phyloP scores from a whole-genome alignment of 35 echinoderm and acorn worm species.

The Holothuria glaberrima region DNA sequence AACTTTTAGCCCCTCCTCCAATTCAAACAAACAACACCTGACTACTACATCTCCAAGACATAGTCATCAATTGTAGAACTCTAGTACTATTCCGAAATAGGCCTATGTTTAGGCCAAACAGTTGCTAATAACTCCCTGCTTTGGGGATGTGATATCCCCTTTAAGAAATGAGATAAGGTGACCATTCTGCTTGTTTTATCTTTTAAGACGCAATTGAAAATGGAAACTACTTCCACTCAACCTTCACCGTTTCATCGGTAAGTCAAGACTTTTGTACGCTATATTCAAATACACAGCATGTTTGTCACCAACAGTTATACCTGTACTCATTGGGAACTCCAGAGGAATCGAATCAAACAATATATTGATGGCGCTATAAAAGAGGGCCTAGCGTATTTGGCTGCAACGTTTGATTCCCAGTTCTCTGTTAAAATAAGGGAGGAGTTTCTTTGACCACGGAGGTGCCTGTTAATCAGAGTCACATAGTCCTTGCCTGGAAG shows the following conservation, averaged over 20 bases:
- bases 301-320: background rate
- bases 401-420: too few relatives aligned
- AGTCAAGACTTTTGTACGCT: background rate
- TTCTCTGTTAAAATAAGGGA: too few relatives aligned
- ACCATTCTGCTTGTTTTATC: slow-evolving; percentile 13
- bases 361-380: background rate
- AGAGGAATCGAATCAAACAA: background rate
- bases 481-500: too few relatives aligned
- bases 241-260: slow-evolving; percentile 14
- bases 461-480: too few relatives aligned
- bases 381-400: background rate
- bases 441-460: too few relatives aligned
- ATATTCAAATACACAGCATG: background rate
- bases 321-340: background rate
- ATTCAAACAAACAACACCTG: too few relatives aligned
- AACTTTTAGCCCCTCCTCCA: too few relatives aligned
- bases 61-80: background rate
- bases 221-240: slow-evolving; percentile 5
- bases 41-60: too few relatives aligned
- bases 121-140: background rate
- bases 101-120: background rate
- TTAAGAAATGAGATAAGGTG: too few relatives aligned
- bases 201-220: slow-evolving; percentile 1
- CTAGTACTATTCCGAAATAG: background rate
- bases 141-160: background rate